These are phyloP conservation scores for Hydraecia micacea DNA, from an alignment of 2,888 invertebrate species.

Conservation along the genomic window DNA sequence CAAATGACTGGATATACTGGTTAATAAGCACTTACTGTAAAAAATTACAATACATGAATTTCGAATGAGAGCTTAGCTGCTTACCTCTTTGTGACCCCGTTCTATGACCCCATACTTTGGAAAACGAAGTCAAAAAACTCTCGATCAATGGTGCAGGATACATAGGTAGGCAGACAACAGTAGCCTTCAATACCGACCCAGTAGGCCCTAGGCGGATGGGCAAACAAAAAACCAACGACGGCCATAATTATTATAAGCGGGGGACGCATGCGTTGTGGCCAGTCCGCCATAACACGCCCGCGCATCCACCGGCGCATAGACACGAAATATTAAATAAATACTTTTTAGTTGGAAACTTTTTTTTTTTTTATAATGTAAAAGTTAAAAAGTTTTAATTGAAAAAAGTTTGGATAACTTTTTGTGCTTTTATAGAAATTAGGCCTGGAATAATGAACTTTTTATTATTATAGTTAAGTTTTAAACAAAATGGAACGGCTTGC, in stretches of 20 bases:
- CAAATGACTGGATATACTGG: not conserved
- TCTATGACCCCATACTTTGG: conserved; percentile 41
- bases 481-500: conserved; percentile 72
- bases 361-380: conserved; percentile 63
- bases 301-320: conserved; percentile 66
- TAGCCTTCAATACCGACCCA: conserved; percentile 77
- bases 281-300: conserved; percentile 79
- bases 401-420: conserved; percentile 72
- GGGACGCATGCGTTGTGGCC: conserved; percentile 79
- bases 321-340: conserved; percentile 22
- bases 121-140: conserved; percentile 63
- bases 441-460: conserved; percentile 77
- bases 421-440: conserved; percentile 68
- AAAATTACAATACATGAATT: not conserved
- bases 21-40: not conserved
- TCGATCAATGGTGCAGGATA: conserved; percentile 53
- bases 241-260: conserved; percentile 87
- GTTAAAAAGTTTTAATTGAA: conserved; percentile 30
- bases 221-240: conserved; percentile 85
- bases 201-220: conserved; percentile 75
- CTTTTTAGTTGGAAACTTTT: conserved; percentile 16
- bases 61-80: conserved; percentile 5
- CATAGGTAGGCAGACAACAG: conserved; percentile 57
- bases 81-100: conserved; percentile 12
- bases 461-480: conserved; percentile 61